A percentile compares a stretch with the other conserved stretches of the same genome.
Evolutionary conservation across 2,797 vertebrate genomes (phyloP).

Genomic region (Ptychobarbus kaznakovi): DNA sequence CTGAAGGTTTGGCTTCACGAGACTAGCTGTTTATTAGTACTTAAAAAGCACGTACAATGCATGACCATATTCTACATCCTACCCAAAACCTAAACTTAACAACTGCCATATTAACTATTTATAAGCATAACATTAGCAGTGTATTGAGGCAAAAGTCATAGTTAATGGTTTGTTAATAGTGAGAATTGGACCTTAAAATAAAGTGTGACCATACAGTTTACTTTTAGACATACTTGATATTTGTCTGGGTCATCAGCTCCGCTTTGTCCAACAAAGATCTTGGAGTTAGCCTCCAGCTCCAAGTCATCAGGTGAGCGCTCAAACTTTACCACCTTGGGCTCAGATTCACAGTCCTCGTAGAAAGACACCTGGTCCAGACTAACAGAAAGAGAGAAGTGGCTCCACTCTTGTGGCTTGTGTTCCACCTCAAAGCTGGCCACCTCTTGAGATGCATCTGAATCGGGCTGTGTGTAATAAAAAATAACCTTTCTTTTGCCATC

Average conservation of each 20-base stretch:
- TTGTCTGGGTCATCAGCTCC: slow-evolving; percentile 84
- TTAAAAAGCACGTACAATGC: too few relatives aligned
- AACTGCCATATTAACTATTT: too few relatives aligned
- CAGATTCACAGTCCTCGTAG: slow-evolving; percentile 82
- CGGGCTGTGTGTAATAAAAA: slow-evolving; percentile 89
- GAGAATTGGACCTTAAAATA: background rate
- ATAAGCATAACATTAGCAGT: background rate
- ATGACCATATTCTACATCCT: too few relatives aligned
- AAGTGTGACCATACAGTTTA: background rate
- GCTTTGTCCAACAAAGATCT: slow-evolving; percentile 91
- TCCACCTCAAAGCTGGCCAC: slow-evolving; percentile 83
- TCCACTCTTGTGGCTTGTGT: slow-evolving; percentile 81
- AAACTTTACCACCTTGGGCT: slow-evolving; percentile 75
- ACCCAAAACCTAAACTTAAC: too few relatives aligned
- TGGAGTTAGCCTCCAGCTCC: slow-evolving; percentile 81
- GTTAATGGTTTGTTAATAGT: too few relatives aligned
- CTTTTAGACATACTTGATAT: slow-evolving; percentile 81
- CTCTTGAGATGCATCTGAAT: slow-evolving; percentile 71
- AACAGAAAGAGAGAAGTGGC: slow-evolving; percentile 83
- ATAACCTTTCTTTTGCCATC: slow-evolving; percentile 77
- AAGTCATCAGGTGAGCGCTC: slow-evolving; percentile 83
- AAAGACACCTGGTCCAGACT: slow-evolving; percentile 79
- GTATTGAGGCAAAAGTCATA: too few relatives aligned
- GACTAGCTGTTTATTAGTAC: too few relatives aligned
- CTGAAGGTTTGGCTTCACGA: too few relatives aligned